Evolutionary conservation across 35 echinoderm and acorn worm species (phyloP), one percentile per base, ranked within the genome.

Genomic region (Apostichopus californicus): DNA sequence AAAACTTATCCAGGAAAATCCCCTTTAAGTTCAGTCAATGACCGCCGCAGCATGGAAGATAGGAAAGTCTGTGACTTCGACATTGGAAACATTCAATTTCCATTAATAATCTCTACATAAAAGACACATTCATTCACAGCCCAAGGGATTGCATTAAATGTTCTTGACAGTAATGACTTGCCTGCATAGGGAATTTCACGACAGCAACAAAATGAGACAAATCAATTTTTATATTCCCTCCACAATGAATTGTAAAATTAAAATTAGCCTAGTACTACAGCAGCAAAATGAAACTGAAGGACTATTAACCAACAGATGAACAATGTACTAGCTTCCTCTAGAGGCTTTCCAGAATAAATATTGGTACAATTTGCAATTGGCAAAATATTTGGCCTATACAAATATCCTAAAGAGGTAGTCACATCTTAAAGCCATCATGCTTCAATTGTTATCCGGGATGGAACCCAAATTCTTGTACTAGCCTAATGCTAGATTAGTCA

Each of bases 71-170:
- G 80, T 56, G 80, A 34, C 80, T 55, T 15, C 55, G 54, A 83
- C 46, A 83, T 55, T 83, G 80, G 80, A 83, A 83, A 83, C 80
- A 56, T 83, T 83, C 55, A 83, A 83, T 83, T 83, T 83, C 80
- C 80, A 10, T 15, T 10, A 83, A 56, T 11, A 68, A 68, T 15
- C 64, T 68, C 64, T 14, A 6, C 4, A 68, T 68, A 68, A 68
- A 68, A 68, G 64, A 68, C 64, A 68, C 64, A 68, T 68, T 68
- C 34, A 46, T 4, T 68, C 64, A 68, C 64, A 14, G 64, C 64
- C 64, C 18, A 68, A 68, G 64, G 64, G 64, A 68, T 10, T 68
- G 64, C 64, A 68, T 68, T 14, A 68, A 68, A 14, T 11, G 11
- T 68, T 5, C 18, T 68, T 68, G 64, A 68, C 64, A 68, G 64